These are phyloP conservation scores for Gobius niger DNA, from an alignment of 2,113 vertebrate genomes.

Conservation along the genomic window DNA sequence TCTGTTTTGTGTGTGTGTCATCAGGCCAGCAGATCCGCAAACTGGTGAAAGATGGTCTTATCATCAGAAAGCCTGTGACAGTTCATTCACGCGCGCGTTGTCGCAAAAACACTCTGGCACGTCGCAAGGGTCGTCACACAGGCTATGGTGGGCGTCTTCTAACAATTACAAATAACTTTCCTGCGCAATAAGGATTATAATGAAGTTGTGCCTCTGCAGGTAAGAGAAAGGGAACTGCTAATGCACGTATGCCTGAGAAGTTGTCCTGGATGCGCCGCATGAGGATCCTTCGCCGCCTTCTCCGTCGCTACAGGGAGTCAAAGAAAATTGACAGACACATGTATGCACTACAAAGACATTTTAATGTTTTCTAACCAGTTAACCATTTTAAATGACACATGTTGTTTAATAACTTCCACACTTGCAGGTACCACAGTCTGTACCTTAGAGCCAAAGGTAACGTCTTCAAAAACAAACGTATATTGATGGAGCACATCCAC, in stretches of 20 bases:
- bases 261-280: conserved; percentile 95
- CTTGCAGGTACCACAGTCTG: conserved; percentile 90
- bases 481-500: conserved; percentile 98
- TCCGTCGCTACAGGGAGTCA: conserved; percentile 92
- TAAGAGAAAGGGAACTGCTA: conserved; percentile 96
- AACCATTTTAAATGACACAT: not conserved
- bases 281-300: conserved; percentile 90
- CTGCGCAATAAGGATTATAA: not conserved
- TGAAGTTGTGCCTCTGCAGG: conserved; percentile 65
- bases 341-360: conserved; percentile 67
- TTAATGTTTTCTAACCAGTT: too few relatives aligned
- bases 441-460: conserved; percentile 96
- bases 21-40: conserved; percentile 94
- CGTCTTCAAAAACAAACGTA: conserved; percentile 96
- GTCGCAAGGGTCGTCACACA: conserved; percentile 93
- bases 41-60: conserved; percentile 93
- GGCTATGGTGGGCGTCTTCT: conserved; percentile 82
- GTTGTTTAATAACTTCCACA: not conserved
- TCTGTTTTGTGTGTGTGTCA: not conserved
- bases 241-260: conserved; percentile 96
- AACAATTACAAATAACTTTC: not conserved
- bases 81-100: conserved; percentile 95
- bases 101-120: conserved; percentile 93
- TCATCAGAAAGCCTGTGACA: conserved; percentile 94
- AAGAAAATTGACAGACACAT: conserved; percentile 98